These are phyloP conservation scores for Semaprochilodus insignis DNA, from an alignment of 2,797 vertebrate genomes.

Conservation along the genomic window DNA sequence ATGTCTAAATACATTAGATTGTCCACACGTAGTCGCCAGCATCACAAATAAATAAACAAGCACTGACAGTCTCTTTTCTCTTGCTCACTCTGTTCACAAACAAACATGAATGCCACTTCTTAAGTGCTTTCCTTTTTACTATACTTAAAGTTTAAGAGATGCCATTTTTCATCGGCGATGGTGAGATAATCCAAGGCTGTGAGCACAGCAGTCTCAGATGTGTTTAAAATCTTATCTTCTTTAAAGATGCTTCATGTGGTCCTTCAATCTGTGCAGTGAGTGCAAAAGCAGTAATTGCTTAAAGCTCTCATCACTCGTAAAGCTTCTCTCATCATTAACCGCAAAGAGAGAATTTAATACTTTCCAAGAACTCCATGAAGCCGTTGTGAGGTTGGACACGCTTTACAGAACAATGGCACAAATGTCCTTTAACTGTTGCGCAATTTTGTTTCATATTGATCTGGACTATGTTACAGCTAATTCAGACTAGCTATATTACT, in stretches of 20 bases:
- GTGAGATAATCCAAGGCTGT: conserved; percentile 50
- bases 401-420: not conserved
- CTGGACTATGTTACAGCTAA: no score
- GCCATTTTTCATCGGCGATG: conserved; percentile 42
- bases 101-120: not conserved
- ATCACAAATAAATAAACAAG: not conserved
- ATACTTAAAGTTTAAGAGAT: conserved; percentile 35
- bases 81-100: not conserved
- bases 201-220: conserved; percentile 58
- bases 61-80: not conserved
- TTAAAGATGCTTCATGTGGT: conserved; percentile 65
- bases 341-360: not conserved
- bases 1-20: no score
- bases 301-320: conserved; percentile 48
- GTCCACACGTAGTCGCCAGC: no score
- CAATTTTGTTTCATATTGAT: not conserved
- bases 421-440: not conserved
- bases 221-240: conserved; percentile 66
- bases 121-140: conserved; percentile 29
- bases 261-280: conserved; percentile 54
- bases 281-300: conserved; percentile 57
- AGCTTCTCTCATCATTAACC: conserved; percentile 35
- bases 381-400: not conserved
- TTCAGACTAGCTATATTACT: no score
- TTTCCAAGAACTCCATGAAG: conserved; percentile 15